Base-by-base conservation (phyloP, 2,888 invertebrate species). In the Macaria liturata region DNA sequence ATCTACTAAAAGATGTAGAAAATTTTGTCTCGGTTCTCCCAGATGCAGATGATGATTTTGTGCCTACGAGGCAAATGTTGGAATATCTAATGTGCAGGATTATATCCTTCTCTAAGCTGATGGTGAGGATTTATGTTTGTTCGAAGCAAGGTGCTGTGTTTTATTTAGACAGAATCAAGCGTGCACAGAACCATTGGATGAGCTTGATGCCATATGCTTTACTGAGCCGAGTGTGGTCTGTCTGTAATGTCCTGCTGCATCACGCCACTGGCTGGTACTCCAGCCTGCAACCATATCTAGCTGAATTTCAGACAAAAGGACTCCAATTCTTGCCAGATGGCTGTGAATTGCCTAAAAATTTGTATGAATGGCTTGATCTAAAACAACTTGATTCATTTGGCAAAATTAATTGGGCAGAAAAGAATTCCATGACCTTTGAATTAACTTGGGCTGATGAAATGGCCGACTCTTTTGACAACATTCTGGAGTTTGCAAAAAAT, bases 61-160 rank as follows among this genome's bases (percentile, higher is more conserved):
- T 93, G 49, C 94, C 94, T n/a, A 92, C 93, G 3, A 84, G 81
- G 62, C 94, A 94, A 78, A 93, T 93, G 92, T 67, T 94, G 8
- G 84, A 94, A 70, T 94, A 91, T 81, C 66, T 94, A 30, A 74
- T 94, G 48, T 74, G 93, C 1, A 86, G 91, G 69, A 78, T 93
- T 3, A 91, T 94, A 67, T 84, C 93, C 46, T 93, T 94, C 74
- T 84, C 92, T 0, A 93, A 93, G 72, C 75, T 94, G 20, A 92
- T 94, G 88, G 68, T 84, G 40, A 83, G 93, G 61, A 76, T 93
- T 46, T 88, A 89, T 67, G 72, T 87, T 5, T 89, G 87, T 61
- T 86, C 93, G 0, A 88, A 84, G 68, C 80, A 85, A 68, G 84
- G 93, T 50, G 92, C 90, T 32, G 69, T 90, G 45, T 92, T 92